Evolutionary conservation across 1,140 invertebrate species (phyloP).

Genomic region (Drosophila busckii): DNA sequence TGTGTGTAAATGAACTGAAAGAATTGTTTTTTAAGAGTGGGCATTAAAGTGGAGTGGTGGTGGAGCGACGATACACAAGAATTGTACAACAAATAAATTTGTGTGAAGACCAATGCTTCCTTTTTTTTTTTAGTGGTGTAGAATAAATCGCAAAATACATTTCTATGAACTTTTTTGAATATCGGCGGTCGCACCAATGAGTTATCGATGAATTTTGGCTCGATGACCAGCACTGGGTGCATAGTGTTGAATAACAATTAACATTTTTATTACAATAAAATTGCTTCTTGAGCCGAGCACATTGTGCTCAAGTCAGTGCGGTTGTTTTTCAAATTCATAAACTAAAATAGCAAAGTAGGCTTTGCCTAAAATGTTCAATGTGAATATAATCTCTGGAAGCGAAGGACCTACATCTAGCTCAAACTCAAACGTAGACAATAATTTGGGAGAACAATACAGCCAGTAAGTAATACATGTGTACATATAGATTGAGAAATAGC

Average conservation of each 20-base stretch:
- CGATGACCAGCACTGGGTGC: too few species aligned
- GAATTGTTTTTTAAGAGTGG: slow-evolving; percentile 33
- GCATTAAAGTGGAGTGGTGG: slow-evolving; percentile 24
- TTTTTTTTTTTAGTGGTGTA: slow-evolving; percentile 37
- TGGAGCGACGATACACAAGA: slow-evolving; percentile 20
- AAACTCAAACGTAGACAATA: neutral
- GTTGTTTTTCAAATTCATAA: too few species aligned
- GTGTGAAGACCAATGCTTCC: slow-evolving; percentile 33
- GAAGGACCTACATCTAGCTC: neutral
- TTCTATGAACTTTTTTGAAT: too few species aligned
- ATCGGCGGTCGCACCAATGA: too few species aligned
- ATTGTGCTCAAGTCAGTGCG: too few species aligned
- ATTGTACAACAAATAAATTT: slow-evolving; percentile 30
- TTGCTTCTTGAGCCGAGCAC: too few species aligned
- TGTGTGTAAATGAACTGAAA: slow-evolving; percentile 28
- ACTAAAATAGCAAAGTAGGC: neutral
- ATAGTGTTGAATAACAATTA: too few species aligned
- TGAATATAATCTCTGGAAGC: slow-evolving; percentile 19
- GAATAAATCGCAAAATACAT: slow-evolving; percentile 28
- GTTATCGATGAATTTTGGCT: too few species aligned
- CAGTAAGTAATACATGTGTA: slow-evolving; percentile 35
- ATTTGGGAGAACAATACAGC: slow-evolving; percentile 16
- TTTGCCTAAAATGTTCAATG: slow-evolving; percentile 40
- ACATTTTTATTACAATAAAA: too few species aligned
- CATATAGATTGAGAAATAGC: too few species aligned